Evolutionary conservation across 2,888 invertebrate species (phyloP).

Genomic region (Erannis defoliaria): DNA sequence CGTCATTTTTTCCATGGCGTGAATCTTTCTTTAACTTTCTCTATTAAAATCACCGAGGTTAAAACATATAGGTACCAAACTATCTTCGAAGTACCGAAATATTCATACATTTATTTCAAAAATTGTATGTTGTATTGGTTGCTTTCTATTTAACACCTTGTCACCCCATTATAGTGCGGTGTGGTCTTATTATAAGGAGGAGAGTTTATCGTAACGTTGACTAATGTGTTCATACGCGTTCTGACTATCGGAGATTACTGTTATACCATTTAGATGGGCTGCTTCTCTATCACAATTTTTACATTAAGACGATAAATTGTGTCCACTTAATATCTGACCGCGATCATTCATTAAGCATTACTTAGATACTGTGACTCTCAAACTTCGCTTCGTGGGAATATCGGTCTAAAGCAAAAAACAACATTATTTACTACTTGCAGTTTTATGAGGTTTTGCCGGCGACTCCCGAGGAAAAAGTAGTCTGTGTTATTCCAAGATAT

Average conservation of each 20-base stretch:
- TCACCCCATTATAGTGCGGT: neutral
- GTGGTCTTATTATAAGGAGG: slow-evolving; percentile 11
- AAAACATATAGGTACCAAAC: too few relatives aligned
- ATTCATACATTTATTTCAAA: too few relatives aligned
- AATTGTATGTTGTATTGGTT: neutral
- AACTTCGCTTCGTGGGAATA: slow-evolving; percentile 18
- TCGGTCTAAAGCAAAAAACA: neutral
- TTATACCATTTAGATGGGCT: slow-evolving; percentile 72
- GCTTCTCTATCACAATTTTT: slow-evolving; percentile 72
- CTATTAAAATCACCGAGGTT: too few relatives aligned
- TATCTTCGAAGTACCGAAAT: too few relatives aligned
- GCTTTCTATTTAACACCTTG: too few relatives aligned
- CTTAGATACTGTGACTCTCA: slow-evolving; percentile 45
- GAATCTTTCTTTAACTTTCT: too few relatives aligned
- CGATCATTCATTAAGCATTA: slow-evolving; percentile 78
- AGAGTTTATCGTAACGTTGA: slow-evolving; percentile 68
- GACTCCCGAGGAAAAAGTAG: too few relatives aligned
- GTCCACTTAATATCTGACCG: slow-evolving; percentile 78
- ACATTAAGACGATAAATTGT: slow-evolving; percentile 79
- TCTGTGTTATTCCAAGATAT: too few relatives aligned
- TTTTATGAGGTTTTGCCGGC: too few relatives aligned
- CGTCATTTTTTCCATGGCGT: too few relatives aligned
- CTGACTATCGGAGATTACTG: slow-evolving; percentile 66
- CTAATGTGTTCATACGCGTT: slow-evolving; percentile 72
- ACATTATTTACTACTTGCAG: too few relatives aligned